Evolutionary conservation across 92 coral and sea anemone genomes (phyloP), one percentile per base, ranked within the genome.

Genomic region (Zoanthus solanderi): DNA sequence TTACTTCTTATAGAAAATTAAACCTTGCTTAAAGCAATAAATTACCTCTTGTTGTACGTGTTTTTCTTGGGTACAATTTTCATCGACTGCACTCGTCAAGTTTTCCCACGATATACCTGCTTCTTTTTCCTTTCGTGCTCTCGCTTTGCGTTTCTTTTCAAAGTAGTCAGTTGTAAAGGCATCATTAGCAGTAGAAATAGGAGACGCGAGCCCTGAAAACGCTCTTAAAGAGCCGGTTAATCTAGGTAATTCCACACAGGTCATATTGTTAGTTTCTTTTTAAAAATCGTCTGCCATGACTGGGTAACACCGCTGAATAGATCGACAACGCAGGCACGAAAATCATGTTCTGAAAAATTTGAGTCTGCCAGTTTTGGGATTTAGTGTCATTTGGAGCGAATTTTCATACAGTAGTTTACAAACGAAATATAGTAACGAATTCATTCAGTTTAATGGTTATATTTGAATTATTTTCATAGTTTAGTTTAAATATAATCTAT

Each of bases 151-250:
- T 89, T 97, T 97, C 77, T 91, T 86, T 76, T 89, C 92, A 78
- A 95, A 42, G 30, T 91, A 93, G 23, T 90, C 88, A n/a, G 84
- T 71, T 16, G 72, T 56, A 2, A 77, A 78, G 28, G 52, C 48
- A 44, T 85, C 92, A 23, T 68, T 57, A 32, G 75, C 32, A 18
- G 66, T 12, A 10, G 88, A 47, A 71, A 67, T 67, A 37, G 99
- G 96, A 48, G 92, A 85, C 10, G 98, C 91, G 2, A 97, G 92
- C 44, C 98, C 99, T n/a, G 99, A 94, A 84, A 95, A 97, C 14
- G 99, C 99, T 74, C 99, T 90, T 45, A 97, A 76, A 23, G 97
- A 92, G 65, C 98, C 98, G 48, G 99, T 97, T 58, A 97, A 84
- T n/a, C 99, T 91, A 81, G 99, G 99, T 32, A 97, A 79, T 74